phyloP scores from a whole-genome alignment of 1,140 invertebrate species.

The Chrysoperla carnea region DNA sequence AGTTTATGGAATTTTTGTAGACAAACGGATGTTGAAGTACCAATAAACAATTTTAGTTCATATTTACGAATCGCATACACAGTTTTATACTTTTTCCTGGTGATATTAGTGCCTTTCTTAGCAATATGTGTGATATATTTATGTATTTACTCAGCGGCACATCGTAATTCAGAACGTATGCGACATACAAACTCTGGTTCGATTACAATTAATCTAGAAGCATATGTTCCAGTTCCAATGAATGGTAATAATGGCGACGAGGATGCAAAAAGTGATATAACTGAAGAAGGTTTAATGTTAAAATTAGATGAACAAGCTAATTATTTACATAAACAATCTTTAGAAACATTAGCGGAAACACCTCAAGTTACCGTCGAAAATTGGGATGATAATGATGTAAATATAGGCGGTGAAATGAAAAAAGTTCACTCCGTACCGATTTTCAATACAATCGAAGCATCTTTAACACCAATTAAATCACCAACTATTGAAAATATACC shows the following conservation, averaged over 20 bases:
- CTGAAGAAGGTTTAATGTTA: not conserved
- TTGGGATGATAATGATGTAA: not conserved
- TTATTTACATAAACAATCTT: not conserved
- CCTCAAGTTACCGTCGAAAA: not conserved
- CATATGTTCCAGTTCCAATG: slow-evolving; percentile 1
- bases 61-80: slow-evolving; percentile 19
- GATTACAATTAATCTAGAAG: slow-evolving; percentile 8
- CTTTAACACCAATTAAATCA: not conserved
- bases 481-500: not conserved
- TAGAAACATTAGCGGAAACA: not conserved
- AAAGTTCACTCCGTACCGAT: not conserved
- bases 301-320: not conserved
- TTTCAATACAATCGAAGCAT: not conserved
- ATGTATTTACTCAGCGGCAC: slow-evolving; percentile 51
- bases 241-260: not conserved
- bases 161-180: slow-evolving; percentile 47
- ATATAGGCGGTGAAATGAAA: not conserved
- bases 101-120: slow-evolving; percentile 46
- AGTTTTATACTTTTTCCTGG: slow-evolving; percentile 29
- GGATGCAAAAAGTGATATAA: not conserved
- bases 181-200: slow-evolving; percentile 23
- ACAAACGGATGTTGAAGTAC: slow-evolving; percentile 13
- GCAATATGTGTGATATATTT: slow-evolving; percentile 51
- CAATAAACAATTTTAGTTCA: not conserved
- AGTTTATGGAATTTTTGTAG: slow-evolving; percentile 32